Evolutionary conservation across 2,113 vertebrate species (phyloP).

Genomic region (Zingel zingel): DNA sequence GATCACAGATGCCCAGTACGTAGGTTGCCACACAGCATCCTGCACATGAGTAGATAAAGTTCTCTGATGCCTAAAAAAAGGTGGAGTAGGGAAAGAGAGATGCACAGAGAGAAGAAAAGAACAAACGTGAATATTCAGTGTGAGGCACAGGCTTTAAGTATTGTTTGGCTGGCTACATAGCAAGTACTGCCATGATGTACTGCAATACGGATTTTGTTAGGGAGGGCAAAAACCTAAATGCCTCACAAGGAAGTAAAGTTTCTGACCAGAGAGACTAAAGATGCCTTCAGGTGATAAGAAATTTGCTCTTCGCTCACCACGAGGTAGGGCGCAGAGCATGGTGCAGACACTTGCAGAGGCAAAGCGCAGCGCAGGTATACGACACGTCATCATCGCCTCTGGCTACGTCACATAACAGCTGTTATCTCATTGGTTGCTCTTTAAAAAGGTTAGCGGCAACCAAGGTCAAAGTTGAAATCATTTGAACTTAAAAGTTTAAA

Average conservation of each 20-base stretch:
- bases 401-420: too few species aligned
- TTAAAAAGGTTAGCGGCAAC: too few species aligned
- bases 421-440: too few species aligned
- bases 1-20: conserved; percentile 96
- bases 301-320: too few species aligned
- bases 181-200: not conserved
- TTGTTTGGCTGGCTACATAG: not conserved
- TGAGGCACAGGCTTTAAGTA: not conserved
- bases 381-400: too few species aligned
- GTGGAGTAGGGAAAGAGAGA: not conserved
- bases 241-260: not conserved
- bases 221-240: not conserved
- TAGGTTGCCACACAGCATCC: conserved; percentile 99
- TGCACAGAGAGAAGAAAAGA: not conserved
- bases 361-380: too few species aligned
- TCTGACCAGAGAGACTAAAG: not conserved
- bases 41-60: conserved; percentile 99
- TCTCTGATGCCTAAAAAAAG: conserved; percentile 92
- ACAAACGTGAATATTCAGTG: not conserved
- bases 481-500: too few species aligned
- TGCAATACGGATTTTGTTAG: not conserved
- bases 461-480: too few species aligned
- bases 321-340: too few species aligned
- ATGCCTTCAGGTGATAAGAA: too few species aligned
- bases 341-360: too few species aligned